Base-by-base conservation (phyloP, 1,140 invertebrate genomes). In the Calosoma granatense region DNA sequence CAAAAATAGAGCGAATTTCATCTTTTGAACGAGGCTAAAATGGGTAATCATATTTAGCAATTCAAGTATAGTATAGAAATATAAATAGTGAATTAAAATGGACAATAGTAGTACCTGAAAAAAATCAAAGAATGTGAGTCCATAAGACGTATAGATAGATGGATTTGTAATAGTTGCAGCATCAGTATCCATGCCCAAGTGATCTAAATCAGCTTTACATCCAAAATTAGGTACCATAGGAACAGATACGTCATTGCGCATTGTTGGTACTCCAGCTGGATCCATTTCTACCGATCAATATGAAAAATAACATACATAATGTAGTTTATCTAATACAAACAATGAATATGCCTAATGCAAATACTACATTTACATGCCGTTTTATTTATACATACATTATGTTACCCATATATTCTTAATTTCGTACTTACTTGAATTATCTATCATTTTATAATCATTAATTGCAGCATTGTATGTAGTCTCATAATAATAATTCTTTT, bases 101-200 rank as follows among this genome's bases (percentile, higher is more conserved):
- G 17, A 47, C 6, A 47, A 4, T 47, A 9, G 4, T 56, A 36
- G 62, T 58, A 69, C 67, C 53, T 57, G 12, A 23, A 64, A 64
- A 43, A 68, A 68, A 58, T 70, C 68, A 21, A 62, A 52, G 41
- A 64, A 64, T 1, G 59, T 61, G 36, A 70, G 43, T 14, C 63
- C 64, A 58, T 64, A 70, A 43, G 65, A 65, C 3, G 64, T 64
- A 26, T 63, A 65, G 22, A 70, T 64, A 51, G 62, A 67, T 1
- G 67, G 69, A 59, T 66, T 67, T 11, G 69, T 20, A 12, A 67
- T 22, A 22, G 62, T 55, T 22, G 56, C 63, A 2, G 60, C 61
- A 6, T 56, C 57, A 9, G 64, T 67, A 23, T 67, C 64, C 22
- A 62, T 58, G 6, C 66, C 63, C 23, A 70, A 61, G 58, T 63